Conservation (phyloP, 2,113 vertebrate genomes). For the Aldabrachelys gigantea region DNA sequence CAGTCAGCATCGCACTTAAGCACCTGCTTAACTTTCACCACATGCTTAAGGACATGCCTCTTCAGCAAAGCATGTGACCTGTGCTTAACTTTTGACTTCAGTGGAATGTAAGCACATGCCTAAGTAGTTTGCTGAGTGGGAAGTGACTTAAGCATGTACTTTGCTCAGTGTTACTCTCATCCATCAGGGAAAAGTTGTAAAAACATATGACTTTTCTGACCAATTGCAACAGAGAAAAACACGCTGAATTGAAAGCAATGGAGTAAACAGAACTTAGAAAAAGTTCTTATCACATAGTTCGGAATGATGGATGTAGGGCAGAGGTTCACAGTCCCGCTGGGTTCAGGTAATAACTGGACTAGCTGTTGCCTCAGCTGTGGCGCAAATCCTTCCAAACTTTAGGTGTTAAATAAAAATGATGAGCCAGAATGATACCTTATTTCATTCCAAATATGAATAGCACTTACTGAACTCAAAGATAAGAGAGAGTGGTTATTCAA, state of each 20-base stretch:
- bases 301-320: neutral
- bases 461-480: neutral
- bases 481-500: neutral
- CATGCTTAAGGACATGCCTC: neutral
- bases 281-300: neutral
- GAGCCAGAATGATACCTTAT: neutral
- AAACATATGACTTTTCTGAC: neutral
- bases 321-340: neutral
- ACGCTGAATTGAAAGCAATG: neutral
- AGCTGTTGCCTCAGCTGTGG: neutral
- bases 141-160: neutral
- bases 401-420: neutral
- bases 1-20: neutral
- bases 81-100: neutral
- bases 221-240: neutral
- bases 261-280: neutral
- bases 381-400: neutral
- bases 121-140: neutral
- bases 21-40: neutral
- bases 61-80: neutral
- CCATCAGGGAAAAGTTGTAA: neutral
- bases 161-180: neutral
- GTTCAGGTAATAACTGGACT: neutral
- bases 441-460: neutral
- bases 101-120: neutral